Percentiles rank a stretch among this genome's conserved stretches.
Evolutionary conservation across 2,888 invertebrate genomes (phyloP).

Genomic region (Zaprionus lineosus): DNA sequence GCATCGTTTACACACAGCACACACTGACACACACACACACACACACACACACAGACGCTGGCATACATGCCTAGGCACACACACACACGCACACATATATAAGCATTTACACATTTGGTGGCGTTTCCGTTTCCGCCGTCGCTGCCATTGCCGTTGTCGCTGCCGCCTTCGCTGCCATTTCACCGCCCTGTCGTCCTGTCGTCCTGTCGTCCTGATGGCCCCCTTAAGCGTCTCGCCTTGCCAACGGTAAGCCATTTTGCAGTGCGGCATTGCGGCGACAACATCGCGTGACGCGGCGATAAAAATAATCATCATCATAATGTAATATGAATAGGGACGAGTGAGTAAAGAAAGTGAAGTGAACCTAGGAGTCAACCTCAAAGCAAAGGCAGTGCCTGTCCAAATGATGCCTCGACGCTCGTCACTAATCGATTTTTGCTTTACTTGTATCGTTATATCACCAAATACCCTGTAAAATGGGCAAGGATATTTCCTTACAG

Average conservation of each 20-base stretch:
- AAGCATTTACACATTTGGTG: conserved; percentile 34
- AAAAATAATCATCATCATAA: conserved; percentile 68
- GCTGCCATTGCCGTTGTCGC: conserved; percentile 31
- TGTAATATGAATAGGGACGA: conserved; percentile 47
- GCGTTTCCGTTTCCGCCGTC: conserved; percentile 68
- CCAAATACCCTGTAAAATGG: conserved; percentile 2
- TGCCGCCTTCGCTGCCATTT: too few relatives aligned
- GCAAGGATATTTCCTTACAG: too few relatives aligned
- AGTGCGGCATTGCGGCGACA: conserved; percentile 59
- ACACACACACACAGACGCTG: not conserved
- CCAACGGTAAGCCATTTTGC: conserved; percentile 29
- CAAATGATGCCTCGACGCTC: conserved; percentile 13
- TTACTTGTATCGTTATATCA: conserved; percentile 1
- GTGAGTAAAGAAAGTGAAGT: conserved; percentile 36
- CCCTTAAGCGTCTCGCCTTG: too few relatives aligned
- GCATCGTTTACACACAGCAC: conserved; percentile 43
- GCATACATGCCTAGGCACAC: conserved; percentile 41
- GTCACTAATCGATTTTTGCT: conserved; percentile 75
- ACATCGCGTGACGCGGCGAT: conserved; percentile 79
- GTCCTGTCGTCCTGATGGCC: too few relatives aligned
- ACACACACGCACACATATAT: conserved; percentile 8
- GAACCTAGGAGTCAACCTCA: conserved; percentile 36
- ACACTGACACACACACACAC: conserved; percentile 7
- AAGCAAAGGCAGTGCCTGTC: conserved; percentile 21
- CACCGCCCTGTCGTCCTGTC: too few relatives aligned